Conservation (phyloP, 2,113 vertebrate species). For the Rutilus rutilus region DNA sequence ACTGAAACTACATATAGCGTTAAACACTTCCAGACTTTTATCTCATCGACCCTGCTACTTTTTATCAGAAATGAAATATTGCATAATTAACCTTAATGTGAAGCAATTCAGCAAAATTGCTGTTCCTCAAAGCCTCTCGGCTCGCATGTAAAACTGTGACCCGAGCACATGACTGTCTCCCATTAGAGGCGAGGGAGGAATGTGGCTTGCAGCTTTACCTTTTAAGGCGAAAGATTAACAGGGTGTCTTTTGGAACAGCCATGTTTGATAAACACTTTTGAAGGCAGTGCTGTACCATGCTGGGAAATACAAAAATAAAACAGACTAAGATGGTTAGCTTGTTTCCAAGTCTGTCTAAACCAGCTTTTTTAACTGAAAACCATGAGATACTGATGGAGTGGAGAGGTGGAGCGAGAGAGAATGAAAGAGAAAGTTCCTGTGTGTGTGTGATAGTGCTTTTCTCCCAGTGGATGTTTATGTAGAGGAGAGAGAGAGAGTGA, state of each 20-base stretch:
- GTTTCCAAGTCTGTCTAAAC: neutral
- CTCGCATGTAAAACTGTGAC: conserved; percentile 25
- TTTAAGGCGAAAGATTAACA: conserved; percentile 42
- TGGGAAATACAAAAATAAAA: neutral
- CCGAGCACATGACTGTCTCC: conserved; percentile 33
- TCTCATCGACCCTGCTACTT: conserved; percentile 41
- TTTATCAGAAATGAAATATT: conserved; percentile 59
- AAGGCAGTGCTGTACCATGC: neutral
- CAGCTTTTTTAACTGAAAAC: neutral
- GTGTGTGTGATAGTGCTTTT: neutral
- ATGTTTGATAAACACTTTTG: conserved; percentile 27
- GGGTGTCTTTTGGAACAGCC: neutral
- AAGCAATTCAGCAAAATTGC: conserved; percentile 54
- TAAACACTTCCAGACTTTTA: conserved; percentile 57
- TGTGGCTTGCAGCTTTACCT: conserved; percentile 46
- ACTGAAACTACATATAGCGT: conserved; percentile 35
- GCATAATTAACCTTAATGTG: conserved; percentile 62
- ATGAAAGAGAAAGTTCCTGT: neutral
- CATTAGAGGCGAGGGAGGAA: conserved; percentile 36
- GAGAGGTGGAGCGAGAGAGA: neutral
- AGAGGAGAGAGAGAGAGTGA: neutral
- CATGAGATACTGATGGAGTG: neutral
- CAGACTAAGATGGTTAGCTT: neutral
- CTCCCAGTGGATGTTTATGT: conserved; percentile 28
- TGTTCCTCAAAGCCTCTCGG: conserved; percentile 47